Conservation (phyloP, 2,888 invertebrate genomes). For the Ichneumoninae sp. region DNA sequence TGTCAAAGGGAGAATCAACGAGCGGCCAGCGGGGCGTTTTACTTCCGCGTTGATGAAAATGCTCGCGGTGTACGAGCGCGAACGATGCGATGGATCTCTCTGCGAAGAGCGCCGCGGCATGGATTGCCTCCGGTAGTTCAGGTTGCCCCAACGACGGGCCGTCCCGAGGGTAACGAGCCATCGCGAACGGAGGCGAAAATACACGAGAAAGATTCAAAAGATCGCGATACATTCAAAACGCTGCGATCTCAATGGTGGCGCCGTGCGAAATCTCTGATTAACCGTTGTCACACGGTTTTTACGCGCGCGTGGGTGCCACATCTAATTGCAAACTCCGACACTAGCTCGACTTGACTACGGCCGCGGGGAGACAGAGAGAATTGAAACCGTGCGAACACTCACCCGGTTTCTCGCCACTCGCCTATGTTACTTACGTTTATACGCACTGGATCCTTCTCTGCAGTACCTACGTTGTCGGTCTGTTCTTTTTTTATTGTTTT, state of each 20-base stretch:
- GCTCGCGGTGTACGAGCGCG: background rate
- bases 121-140: too few relatives aligned
- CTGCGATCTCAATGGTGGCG: slow-evolving; percentile 22
- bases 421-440: slow-evolving; percentile 4
- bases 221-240: slow-evolving; percentile 44
- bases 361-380: slow-evolving; percentile 37
- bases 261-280: slow-evolving; percentile 61
- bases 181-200: background rate
- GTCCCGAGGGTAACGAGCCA: background rate
- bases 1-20: slow-evolving; percentile 37
- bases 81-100: background rate
- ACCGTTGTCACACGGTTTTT: slow-evolving; percentile 63
- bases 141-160: background rate
- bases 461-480: background rate
- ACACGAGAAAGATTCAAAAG: background rate
- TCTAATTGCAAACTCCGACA: slow-evolving; percentile 62
- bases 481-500: background rate
- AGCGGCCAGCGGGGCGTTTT: background rate
- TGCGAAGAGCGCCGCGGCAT: too few relatives aligned
- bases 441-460: slow-evolving; percentile 6
- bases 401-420: slow-evolving; percentile 39
- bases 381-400: slow-evolving; percentile 64
- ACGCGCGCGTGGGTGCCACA: slow-evolving; percentile 48
- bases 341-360: slow-evolving; percentile 20
- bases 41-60: slow-evolving; percentile 49